Evolutionary conservation across 2,113 vertebrate species (phyloP).

Genomic region (Oreotrochilus melanogaster): DNA sequence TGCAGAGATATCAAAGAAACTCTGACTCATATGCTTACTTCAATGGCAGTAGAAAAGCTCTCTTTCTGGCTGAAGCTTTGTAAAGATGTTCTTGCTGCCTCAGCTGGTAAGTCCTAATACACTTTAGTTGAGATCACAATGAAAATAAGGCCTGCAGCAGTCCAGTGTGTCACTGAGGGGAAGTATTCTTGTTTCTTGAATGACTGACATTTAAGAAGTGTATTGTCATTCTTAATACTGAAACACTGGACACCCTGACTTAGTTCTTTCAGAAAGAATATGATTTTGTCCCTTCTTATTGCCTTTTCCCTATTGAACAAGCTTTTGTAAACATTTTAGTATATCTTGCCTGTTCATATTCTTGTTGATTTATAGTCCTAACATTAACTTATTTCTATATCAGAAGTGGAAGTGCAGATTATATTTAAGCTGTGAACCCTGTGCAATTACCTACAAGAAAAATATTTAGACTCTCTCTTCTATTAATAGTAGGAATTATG

Average conservation of each 20-base stretch:
- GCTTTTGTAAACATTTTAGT: not conserved
- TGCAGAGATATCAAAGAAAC: constrained; percentile 90
- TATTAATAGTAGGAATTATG: not conserved
- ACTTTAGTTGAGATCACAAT: not conserved
- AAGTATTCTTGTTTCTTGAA: not conserved
- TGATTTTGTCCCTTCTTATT: not conserved
- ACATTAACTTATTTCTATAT: not conserved
- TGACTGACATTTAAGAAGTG: not conserved
- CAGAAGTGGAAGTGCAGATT: not conserved
- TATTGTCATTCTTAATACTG: accelerated
- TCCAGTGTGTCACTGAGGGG: not conserved
- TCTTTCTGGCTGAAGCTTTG: constrained; percentile 93
- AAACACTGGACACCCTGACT: not conserved
- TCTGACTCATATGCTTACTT: constrained; percentile 88
- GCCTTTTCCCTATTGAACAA: not conserved
- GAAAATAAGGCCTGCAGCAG: not conserved
- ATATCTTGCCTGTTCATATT: not conserved
- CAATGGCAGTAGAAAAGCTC: constrained; percentile 85
- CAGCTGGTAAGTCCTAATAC: constrained; percentile 80
- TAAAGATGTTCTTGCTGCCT: constrained; percentile 92
- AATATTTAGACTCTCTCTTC: not conserved
- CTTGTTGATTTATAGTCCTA: not conserved
- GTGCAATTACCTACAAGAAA: not conserved
- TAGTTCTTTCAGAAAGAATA: not conserved
- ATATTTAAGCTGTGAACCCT: not conserved